Evolutionary conservation across 2,888 invertebrate species (phyloP).

Genomic region (Stenolophus ochropezus): DNA sequence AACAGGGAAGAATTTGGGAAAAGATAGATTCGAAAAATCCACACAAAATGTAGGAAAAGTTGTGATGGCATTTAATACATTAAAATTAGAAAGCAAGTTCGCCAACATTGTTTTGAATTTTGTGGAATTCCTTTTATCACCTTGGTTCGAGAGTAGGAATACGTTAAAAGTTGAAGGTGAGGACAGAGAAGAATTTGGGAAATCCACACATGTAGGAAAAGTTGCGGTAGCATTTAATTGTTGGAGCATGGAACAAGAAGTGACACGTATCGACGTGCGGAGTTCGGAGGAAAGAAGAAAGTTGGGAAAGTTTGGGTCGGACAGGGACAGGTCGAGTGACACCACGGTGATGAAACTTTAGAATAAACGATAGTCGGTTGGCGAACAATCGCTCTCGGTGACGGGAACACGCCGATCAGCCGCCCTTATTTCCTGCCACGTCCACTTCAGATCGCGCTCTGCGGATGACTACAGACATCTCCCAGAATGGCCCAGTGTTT

Average conservation of each 20-base stretch:
- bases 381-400: slow-evolving; percentile 39
- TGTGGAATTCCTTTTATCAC: too few relatives aligned
- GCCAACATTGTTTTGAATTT: too few relatives aligned
- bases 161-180: not conserved
- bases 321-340: slow-evolving; percentile 48
- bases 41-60: too few relatives aligned
- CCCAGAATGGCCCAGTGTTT: not conserved
- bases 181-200: not conserved
- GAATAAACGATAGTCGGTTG: slow-evolving; percentile 53
- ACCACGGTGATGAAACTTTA: slow-evolving; percentile 56
- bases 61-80: too few relatives aligned
- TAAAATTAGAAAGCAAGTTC: too few relatives aligned
- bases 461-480: slow-evolving; percentile 12
- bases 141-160: too few relatives aligned
- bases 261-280: slow-evolving; percentile 35
- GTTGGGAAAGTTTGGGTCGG: slow-evolving; percentile 39
- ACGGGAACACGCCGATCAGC: slow-evolving; percentile 35
- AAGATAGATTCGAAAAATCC: too few relatives aligned
- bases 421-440: slow-evolving; percentile 38
- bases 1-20: too few relatives aligned
- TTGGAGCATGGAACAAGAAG: slow-evolving; percentile 34
- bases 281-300: slow-evolving; percentile 21
- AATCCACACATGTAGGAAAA: slow-evolving; percentile 31
- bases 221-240: slow-evolving; percentile 34
- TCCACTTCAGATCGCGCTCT: slow-evolving; percentile 31